A percentile compares a stretch with the other conserved stretches of the same genome.
Conservation (phyloP, 2,888 invertebrate species). For the Caenorhabditis becei region DNA sequence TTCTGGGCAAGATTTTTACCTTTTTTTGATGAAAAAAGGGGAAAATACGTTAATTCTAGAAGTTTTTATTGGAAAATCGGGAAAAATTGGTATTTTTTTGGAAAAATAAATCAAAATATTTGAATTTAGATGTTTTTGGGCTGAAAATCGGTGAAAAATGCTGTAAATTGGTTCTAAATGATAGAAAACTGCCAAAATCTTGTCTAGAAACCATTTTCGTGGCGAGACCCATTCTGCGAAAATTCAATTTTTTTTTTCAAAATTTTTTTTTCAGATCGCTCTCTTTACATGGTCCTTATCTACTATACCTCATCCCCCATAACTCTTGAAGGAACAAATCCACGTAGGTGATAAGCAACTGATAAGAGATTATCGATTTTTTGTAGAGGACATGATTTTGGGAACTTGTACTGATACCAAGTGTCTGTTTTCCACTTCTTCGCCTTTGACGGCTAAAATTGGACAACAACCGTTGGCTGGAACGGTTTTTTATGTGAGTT, state of each 20-base stretch:
- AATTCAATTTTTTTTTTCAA: not conserved
- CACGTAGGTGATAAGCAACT: conserved; percentile 20
- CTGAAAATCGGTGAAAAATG: too few relatives aligned
- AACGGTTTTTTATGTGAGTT: conserved; percentile 65
- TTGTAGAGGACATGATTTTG: conserved; percentile 57
- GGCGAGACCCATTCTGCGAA: too few relatives aligned
- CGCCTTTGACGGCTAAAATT: conserved; percentile 52
- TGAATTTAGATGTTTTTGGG: too few relatives aligned
- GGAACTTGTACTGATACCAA: conserved; percentile 57
- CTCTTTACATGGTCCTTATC: conserved; percentile 63
- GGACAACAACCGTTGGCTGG: conserved; percentile 62
- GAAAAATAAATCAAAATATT: too few relatives aligned
- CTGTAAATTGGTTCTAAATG: too few relatives aligned
- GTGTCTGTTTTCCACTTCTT: conserved; percentile 62
- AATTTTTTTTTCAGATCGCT: conserved; percentile 57
- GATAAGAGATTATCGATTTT: not conserved
- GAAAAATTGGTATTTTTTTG: too few relatives aligned
- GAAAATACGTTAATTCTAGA: too few relatives aligned
- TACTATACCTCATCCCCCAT: conserved; percentile 58
- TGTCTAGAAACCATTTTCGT: too few relatives aligned
- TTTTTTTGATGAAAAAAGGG: too few relatives aligned
- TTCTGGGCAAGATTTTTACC: too few relatives aligned
- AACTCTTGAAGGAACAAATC: conserved; percentile 29
- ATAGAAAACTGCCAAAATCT: too few relatives aligned
- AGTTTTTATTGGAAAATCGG: too few relatives aligned